phyloP scores from a whole-genome alignment of 1,140 invertebrate genomes.

The Euura saliciscinereae region DNA sequence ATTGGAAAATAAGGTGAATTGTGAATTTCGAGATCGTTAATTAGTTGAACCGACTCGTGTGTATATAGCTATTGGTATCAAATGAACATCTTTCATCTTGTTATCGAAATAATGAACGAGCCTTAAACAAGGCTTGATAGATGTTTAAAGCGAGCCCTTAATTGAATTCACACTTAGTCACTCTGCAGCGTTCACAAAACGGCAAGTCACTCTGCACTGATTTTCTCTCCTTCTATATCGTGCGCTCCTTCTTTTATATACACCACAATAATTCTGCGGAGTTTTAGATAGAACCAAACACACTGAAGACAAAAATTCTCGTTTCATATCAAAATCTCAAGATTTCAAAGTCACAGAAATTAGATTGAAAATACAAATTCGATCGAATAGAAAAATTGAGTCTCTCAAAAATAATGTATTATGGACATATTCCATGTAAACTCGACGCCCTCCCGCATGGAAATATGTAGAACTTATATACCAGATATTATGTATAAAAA shows the following conservation, averaged over 20 bases:
- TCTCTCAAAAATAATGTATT: too few relatives aligned
- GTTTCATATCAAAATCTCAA: background rate
- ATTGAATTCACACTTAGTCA: slow-evolving; percentile 60
- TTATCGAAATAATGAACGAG: slow-evolving; percentile 51
- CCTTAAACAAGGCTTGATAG: slow-evolving; percentile 52
- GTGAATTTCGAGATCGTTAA: background rate
- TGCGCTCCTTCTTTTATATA: slow-evolving; percentile 11
- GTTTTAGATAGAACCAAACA: background rate
- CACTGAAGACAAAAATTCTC: background rate
- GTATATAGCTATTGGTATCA: slow-evolving; percentile 18
- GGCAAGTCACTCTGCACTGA: slow-evolving; percentile 55
- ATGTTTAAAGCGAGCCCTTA: slow-evolving; percentile 49
- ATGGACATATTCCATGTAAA: too few relatives aligned
- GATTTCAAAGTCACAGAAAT: background rate
- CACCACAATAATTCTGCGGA: background rate
- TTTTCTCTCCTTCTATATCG: slow-evolving; percentile 44
- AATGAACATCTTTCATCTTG: slow-evolving; percentile 49
- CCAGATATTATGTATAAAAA: too few relatives aligned
- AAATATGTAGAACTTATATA: too few relatives aligned
- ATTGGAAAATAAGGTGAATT: too few relatives aligned
- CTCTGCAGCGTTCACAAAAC: slow-evolving; percentile 48
- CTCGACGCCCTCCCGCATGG: too few relatives aligned
- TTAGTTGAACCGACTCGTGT: background rate
- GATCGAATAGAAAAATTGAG: background rate
- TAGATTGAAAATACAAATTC: background rate